Percentiles rank a stretch among this genome's conserved stretches.
phyloP scores from a whole-genome alignment of 2,888 invertebrate genomes.

The Clanis bilineata region DNA sequence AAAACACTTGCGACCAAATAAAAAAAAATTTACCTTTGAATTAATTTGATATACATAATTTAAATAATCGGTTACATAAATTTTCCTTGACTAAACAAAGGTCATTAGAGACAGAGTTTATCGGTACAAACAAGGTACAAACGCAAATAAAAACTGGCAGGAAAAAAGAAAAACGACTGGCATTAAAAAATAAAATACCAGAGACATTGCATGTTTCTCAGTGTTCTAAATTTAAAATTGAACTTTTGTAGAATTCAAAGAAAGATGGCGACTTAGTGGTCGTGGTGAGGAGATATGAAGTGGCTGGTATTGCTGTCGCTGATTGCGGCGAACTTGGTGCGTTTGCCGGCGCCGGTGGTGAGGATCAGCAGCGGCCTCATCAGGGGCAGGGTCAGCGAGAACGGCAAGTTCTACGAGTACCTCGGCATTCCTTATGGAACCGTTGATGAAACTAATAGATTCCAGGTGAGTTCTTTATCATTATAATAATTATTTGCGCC shows the following conservation, averaged over 20 bases:
- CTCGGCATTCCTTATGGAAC: slow-evolving; percentile 70
- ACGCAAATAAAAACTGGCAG: too few species aligned
- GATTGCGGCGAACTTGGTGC: slow-evolving; percentile 59
- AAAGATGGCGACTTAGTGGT: not conserved
- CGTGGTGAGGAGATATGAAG: slow-evolving; percentile 46
- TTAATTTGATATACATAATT: not conserved
- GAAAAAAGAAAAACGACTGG: not conserved
- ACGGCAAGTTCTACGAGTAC: slow-evolving; percentile 62
- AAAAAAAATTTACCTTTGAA: not conserved
- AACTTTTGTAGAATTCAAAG: not conserved
- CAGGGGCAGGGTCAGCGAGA: slow-evolving; percentile 58
- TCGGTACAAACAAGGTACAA: too few species aligned
- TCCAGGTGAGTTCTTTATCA: slow-evolving; percentile 48
- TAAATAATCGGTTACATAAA: not conserved
- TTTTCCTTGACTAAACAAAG: not conserved
- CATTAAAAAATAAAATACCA: not conserved
- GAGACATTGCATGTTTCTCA: not conserved
- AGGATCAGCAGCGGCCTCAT: slow-evolving; percentile 52
- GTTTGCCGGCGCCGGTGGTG: slow-evolving; percentile 63
- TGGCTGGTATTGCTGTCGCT: slow-evolving; percentile 61
- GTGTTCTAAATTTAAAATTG: not conserved
- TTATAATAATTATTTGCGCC: not conserved
- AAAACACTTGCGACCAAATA: not conserved
- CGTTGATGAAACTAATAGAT: slow-evolving; percentile 60
- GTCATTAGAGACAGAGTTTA: not conserved